Evolutionary conservation across 2,113 vertebrate genomes (phyloP), one percentile per base, ranked within the genome.

Genomic region (Sterna hirundo): DNA sequence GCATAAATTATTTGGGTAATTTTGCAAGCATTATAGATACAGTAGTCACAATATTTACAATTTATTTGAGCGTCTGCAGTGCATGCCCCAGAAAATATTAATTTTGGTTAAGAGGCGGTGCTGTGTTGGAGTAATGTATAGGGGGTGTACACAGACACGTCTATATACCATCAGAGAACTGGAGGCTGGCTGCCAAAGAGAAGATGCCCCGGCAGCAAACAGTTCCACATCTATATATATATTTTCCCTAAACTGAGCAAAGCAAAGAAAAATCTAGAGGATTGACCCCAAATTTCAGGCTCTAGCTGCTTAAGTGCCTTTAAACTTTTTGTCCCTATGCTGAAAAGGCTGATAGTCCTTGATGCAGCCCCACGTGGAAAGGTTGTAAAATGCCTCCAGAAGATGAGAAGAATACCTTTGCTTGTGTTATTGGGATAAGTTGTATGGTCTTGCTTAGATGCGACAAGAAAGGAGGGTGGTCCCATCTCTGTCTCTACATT

Each of bases 91-190:
- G 51, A 36, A 84, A 66, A 72, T 11, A 49, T 30, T 25, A 20
- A 20, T 25, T 46, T 54, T 46, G 46, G 25, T 49, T 23, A 42
- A 66, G 46, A 66, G 40, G 15, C 58, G 11, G 8, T 51, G 5
- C 1, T 3, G 15, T 38, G 29, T 11, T 57, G 26, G 10, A 21
- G 11, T 2, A 1, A 11, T 54, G 13, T 57, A 9, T 40, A 55
- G 13, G 22, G 25, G 4, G 1, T 54, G 9, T 44, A 42, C 25
- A 3, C 2, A 52, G 29, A 34, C 2, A 4, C 12, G 8, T 30
- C 10, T 71, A 23, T 42, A 18, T 27, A 40, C 20, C 36, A 49
- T 23, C 42, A 86, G 61, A 83, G 27, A 76, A 27, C 51, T 68
- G 57, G 61, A 83, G 52, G 46, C 20, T n/a, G 34, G 11, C 54